Conservation (phyloP, 2,888 invertebrate species). For the Habrosyne pyritoides region DNA sequence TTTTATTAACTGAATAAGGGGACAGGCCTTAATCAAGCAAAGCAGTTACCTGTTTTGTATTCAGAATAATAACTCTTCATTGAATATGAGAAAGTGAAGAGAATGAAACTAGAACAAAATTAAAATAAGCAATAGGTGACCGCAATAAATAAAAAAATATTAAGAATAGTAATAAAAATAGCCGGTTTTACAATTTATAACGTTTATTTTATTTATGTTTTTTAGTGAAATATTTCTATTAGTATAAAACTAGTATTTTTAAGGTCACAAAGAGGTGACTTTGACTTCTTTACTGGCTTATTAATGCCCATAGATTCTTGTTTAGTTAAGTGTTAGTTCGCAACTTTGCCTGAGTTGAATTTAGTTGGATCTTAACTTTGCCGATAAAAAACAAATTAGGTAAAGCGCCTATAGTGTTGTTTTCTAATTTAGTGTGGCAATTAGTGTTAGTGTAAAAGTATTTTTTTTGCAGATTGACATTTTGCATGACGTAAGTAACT, state of each 20-base stretch:
- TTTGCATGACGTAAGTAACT: too few species aligned
- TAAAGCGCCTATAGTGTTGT: too few species aligned
- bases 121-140: background rate
- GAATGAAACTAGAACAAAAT: background rate
- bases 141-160: background rate
- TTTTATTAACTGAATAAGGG: too few species aligned
- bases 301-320: background rate
- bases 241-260: background rate
- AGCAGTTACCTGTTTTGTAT: background rate
- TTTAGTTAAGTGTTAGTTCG: background rate
- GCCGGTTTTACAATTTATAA: background rate
- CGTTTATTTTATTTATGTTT: background rate
- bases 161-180: background rate
- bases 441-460: too few species aligned
- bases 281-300: background rate
- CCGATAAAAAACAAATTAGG: too few species aligned
- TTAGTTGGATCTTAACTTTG: background rate
- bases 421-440: too few species aligned
- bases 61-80: background rate
- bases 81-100: background rate
- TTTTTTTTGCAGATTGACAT: too few species aligned
- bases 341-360: background rate
- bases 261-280: conserved; percentile 7
- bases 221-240: background rate
- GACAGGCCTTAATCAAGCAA: too few species aligned